These are phyloP conservation scores for Spodoptera litura DNA, from an alignment of 1,140 invertebrate genomes.

Conservation along the genomic window DNA sequence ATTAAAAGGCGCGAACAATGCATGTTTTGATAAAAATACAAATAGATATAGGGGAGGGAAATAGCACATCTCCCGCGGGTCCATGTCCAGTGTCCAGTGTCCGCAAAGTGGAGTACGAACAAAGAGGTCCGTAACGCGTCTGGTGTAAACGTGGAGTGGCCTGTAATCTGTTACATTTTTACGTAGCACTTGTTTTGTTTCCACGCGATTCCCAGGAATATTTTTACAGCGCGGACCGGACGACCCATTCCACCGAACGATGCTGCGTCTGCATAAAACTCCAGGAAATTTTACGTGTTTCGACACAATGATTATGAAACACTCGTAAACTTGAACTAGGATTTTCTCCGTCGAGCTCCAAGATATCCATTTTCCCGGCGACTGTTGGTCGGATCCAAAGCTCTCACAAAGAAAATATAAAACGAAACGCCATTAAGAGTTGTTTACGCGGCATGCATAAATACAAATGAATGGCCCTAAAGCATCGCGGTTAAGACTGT, in stretches of 20 bases:
- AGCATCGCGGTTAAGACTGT: slow-evolving; percentile 69
- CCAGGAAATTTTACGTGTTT: slow-evolving; percentile 68
- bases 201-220: slow-evolving; percentile 65
- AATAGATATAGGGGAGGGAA: slow-evolving; percentile 22
- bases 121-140: slow-evolving; percentile 53
- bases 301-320: slow-evolving; percentile 69
- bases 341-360: slow-evolving; percentile 50
- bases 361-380: slow-evolving; percentile 44
- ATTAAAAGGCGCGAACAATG: slow-evolving; percentile 21
- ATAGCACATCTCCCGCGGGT: slow-evolving; percentile 40
- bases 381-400: slow-evolving; percentile 29
- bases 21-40: slow-evolving; percentile 22
- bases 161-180: slow-evolving; percentile 65
- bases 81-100: background rate
- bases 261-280: slow-evolving; percentile 65
- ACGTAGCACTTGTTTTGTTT: slow-evolving; percentile 66
- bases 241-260: slow-evolving; percentile 63
- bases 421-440: slow-evolving; percentile 58
- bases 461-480: slow-evolving; percentile 69
- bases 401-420: slow-evolving; percentile 52
- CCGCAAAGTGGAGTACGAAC: slow-evolving; percentile 22
- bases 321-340: slow-evolving; percentile 63
- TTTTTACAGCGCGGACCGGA: slow-evolving; percentile 66
- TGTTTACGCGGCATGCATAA: slow-evolving; percentile 70
- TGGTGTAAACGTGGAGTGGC: slow-evolving; percentile 66